Evolutionary conservation across 2,888 invertebrate genomes (phyloP).

Genomic region (Gymnocheta viridis): DNA sequence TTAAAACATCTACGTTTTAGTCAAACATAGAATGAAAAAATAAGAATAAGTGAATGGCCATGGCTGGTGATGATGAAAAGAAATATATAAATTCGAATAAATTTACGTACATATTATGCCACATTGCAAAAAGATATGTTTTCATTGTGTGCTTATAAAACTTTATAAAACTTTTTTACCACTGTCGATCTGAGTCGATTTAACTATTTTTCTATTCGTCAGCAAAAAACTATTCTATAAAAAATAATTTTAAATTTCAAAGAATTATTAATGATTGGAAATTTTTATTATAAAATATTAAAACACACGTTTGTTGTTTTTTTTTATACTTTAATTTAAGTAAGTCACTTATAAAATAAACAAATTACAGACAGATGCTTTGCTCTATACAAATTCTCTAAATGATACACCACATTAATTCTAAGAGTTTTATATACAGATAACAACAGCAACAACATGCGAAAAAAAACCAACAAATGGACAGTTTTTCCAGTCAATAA

Average conservation of each 20-base stretch:
- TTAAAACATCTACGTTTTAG: no score
- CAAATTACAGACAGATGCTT: not conserved
- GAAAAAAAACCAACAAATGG: constrained; percentile 2
- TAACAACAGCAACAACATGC: not conserved
- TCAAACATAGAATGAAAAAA: no score
- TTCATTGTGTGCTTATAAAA: no score
- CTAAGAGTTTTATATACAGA: constrained; percentile 17
- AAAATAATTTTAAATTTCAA: not conserved
- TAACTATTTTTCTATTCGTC: not conserved
- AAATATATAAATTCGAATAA: no score
- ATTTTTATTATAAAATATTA: not conserved
- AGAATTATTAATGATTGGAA: not conserved
- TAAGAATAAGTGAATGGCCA: no score
- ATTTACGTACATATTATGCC: no score
- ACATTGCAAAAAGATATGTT: not conserved
- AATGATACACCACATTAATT: not conserved
- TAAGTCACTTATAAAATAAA: not conserved
- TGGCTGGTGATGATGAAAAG: no score
- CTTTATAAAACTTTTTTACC: not conserved
- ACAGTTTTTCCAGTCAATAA: constrained; percentile 34
- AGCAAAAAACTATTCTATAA: not conserved
- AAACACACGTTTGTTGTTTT: not conserved
- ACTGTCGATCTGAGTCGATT: not conserved
- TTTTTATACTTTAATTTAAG: not conserved
- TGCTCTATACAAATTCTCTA: constrained; percentile 16